Conservation (phyloP, 2,888 invertebrate species). For the Leptothorax acervorum region DNA sequence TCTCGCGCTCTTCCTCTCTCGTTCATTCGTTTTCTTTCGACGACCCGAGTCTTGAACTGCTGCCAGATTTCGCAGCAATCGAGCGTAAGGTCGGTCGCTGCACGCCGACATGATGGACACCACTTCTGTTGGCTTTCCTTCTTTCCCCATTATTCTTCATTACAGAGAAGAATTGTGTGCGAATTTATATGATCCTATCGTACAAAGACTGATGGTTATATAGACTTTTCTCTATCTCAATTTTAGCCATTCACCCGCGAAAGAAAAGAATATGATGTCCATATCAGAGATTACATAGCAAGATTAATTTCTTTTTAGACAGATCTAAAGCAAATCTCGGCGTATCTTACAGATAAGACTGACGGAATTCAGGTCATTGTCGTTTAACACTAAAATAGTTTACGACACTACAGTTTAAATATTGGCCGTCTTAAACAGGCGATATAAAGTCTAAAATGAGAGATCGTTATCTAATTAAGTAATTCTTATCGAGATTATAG, state of each 20-base stretch:
- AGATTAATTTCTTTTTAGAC: neutral
- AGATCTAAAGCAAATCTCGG: neutral
- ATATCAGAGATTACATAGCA: neutral
- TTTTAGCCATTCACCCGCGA: neutral
- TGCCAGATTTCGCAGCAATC: constrained; percentile 52
- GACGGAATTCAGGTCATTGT: constrained; percentile 10
- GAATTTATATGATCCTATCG: neutral
- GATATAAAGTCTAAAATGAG: neutral
- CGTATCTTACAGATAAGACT: neutral
- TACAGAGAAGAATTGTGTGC: neutral
- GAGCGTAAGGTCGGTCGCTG: constrained; percentile 45
- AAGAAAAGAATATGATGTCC: neutral
- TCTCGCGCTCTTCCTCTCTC: neutral
- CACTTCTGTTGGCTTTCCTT: constrained; percentile 42
- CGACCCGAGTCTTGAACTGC: constrained; percentile 31
- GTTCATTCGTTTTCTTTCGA: constrained; percentile 21
- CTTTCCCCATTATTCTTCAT: constrained; percentile 7
- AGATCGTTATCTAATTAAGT: neutral
- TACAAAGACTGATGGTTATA: neutral
- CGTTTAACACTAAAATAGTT: neutral
- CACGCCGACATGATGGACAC: constrained; percentile 39
- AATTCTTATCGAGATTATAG: neutral
- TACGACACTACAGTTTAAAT: neutral
- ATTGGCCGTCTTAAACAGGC: neutral
- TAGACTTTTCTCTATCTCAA: neutral